Evolutionary conservation across 2,113 vertebrate species (phyloP).

Genomic region (Cyphomyrus discorhynchus): DNA sequence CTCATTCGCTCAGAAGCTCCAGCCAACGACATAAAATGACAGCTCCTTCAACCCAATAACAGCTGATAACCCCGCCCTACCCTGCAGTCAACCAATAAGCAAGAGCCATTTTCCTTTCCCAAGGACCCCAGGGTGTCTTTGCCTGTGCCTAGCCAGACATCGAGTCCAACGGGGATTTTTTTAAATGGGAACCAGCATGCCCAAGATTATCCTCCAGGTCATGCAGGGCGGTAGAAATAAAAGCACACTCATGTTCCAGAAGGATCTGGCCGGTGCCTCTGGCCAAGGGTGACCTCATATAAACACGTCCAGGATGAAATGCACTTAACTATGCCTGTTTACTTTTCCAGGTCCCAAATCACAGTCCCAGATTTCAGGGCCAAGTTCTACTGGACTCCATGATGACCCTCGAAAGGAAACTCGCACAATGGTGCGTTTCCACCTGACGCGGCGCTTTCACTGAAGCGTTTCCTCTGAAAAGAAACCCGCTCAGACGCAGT

Average conservation of each 20-base stretch:
- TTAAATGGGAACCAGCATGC: not conserved
- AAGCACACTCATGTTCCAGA: not conserved
- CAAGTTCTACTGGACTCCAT: not conserved
- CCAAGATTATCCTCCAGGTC: not conserved
- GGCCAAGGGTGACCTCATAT: slow-evolving; percentile 12
- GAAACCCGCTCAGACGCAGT: not conserved
- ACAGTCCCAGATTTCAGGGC: not conserved
- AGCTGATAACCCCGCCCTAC: not conserved
- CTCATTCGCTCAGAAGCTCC: not conserved
- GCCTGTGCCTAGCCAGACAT: not conserved
- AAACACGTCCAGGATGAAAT: slow-evolving; percentile 19
- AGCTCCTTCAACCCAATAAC: not conserved
- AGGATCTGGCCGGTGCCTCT: not conserved
- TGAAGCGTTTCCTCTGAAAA: slow-evolving; percentile 10
- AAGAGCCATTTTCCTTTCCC: not conserved
- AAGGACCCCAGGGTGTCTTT: not conserved
- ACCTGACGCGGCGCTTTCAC: slow-evolving; percentile 4
- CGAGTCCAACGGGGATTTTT: not conserved
- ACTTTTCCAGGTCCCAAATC: slow-evolving; percentile 10
- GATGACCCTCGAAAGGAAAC: not conserved
- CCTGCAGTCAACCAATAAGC: not conserved
- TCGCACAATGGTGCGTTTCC: slow-evolving; percentile 11
- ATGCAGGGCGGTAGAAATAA: not conserved
- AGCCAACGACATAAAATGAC: not conserved
- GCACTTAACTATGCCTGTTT: slow-evolving; percentile 5